These are phyloP conservation scores for Rhinoraja longicauda DNA, from an alignment of 2,797 vertebrate species.

Conservation along the genomic window DNA sequence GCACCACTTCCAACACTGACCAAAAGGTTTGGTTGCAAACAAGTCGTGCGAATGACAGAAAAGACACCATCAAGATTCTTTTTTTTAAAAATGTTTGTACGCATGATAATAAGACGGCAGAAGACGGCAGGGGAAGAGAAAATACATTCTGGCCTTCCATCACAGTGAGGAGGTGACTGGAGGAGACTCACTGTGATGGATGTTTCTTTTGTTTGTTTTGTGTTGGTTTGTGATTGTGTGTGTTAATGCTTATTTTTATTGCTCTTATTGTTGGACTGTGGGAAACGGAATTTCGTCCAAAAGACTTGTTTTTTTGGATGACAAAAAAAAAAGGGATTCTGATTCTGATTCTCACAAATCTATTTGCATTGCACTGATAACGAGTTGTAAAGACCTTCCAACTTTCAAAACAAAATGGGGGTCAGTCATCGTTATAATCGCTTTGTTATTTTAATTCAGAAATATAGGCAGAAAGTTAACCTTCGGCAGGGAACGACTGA, in stretches of 20 bases:
- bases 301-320: too few species aligned
- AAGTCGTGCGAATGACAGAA: not conserved
- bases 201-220: too few species aligned
- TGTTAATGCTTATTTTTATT: too few species aligned
- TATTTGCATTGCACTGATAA: not conserved
- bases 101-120: not conserved
- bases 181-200: too few species aligned
- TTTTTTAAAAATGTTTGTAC: not conserved
- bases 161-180: too few species aligned
- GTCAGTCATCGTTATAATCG: not conserved
- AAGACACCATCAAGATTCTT: not conserved
- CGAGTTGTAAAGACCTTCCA: not conserved
- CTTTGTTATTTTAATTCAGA: not conserved
- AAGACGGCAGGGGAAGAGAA: too few species aligned
- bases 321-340: too few species aligned
- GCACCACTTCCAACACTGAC: not conserved
- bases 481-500: not conserved
- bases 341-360: not conserved
- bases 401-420: not conserved
- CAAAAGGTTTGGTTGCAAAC: not conserved
- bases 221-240: too few species aligned
- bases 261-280: too few species aligned
- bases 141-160: too few species aligned
- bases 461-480: not conserved
- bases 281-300: too few species aligned